These are phyloP conservation scores for Myripristis murdjan DNA, from an alignment of 2,797 vertebrate genomes.

Conservation along the genomic window DNA sequence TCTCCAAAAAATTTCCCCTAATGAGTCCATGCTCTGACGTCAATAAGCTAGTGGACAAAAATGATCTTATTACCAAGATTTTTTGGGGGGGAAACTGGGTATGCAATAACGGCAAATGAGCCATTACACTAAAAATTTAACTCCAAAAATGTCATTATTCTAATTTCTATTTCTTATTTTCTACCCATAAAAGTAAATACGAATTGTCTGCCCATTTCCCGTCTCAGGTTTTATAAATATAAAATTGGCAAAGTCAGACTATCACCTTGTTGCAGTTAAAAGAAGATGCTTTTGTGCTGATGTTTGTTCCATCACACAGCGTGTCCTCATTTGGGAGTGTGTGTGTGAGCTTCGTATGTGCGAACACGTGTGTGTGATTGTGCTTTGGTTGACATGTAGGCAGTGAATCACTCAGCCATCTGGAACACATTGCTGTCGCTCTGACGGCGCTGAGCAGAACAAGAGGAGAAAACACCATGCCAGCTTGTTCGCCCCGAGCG, in stretches of 20 bases:
- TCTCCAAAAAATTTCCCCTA: neutral
- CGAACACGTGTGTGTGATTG: neutral
- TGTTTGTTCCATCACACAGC: neutral
- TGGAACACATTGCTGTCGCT: constrained; percentile 49
- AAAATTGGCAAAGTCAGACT: too few relatives aligned
- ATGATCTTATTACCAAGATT: neutral
- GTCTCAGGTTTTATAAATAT: neutral
- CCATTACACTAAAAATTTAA: neutral
- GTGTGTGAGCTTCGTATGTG: constrained; percentile 12
- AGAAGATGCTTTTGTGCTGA: constrained; percentile 4
- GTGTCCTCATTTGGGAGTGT: constrained; percentile 37
- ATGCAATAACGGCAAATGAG: neutral
- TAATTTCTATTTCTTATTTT: neutral
- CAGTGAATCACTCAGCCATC: constrained; percentile 41
- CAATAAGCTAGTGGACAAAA: neutral
- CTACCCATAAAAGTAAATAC: neutral
- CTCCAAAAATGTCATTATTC: too few relatives aligned
- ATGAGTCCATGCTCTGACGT: neutral
- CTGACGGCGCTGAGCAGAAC: constrained; percentile 31
- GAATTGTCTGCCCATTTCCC: neutral
- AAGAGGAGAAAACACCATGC: constrained; percentile 13
- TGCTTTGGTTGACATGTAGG: constrained; percentile 34
- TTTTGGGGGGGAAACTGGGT: too few relatives aligned
- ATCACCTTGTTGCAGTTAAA: too few relatives aligned
- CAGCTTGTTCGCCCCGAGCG: constrained; percentile 56